Conservation (phyloP, 2,113 vertebrate species). For the Equus quagga region DNA sequence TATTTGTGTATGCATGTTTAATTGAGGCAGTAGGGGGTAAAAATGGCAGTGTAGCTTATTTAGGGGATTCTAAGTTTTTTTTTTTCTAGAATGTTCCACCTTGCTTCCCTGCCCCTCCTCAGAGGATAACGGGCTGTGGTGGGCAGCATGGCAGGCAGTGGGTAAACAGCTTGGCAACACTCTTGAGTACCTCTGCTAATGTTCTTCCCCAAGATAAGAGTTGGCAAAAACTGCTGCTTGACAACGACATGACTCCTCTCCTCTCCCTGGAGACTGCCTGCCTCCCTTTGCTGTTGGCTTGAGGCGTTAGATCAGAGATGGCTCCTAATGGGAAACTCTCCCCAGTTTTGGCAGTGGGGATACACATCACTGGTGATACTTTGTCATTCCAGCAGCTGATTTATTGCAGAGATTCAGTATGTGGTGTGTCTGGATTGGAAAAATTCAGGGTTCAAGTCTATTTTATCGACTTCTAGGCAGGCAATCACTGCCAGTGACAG, state of each 20-base stretch:
- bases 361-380: conserved; percentile 33
- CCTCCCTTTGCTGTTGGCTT: conserved; percentile 20
- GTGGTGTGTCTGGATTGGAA: not conserved
- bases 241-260: not conserved
- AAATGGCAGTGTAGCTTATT: not conserved
- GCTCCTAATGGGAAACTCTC: conserved; percentile 66
- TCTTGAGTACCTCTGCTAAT: not conserved
- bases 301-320: not conserved
- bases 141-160: not conserved
- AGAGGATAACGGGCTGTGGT: not conserved
- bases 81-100: not conserved
- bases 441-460: conserved; percentile 47
- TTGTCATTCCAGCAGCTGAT: conserved; percentile 22
- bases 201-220: not conserved
- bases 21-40: not conserved
- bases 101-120: not conserved
- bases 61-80: not conserved
- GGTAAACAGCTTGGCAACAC: conserved; percentile 25
- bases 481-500: not conserved
- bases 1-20: not conserved
- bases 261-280: conserved; percentile 51
- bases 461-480: conserved; percentile 58
- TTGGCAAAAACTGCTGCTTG: conserved; percentile 48
- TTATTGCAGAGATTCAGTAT: conserved; percentile 50
- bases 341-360: conserved; percentile 55